phyloP scores from a whole-genome alignment of 2,888 invertebrate genomes.

The Drosophila crucigera region DNA sequence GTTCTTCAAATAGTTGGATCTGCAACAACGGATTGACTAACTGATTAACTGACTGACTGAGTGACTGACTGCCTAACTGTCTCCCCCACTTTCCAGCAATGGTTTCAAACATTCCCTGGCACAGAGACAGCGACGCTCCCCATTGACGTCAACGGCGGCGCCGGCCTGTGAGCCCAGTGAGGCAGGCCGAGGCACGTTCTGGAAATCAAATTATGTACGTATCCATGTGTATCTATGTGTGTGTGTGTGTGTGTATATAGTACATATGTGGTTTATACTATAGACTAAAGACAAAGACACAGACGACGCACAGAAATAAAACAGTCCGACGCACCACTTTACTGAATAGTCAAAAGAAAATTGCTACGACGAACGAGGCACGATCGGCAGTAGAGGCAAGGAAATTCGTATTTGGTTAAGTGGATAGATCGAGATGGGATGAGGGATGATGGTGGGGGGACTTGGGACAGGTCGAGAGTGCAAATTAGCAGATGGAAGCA shows the following conservation, averaged over 20 bases:
- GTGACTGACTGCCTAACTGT: conserved; percentile 3
- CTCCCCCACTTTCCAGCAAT: conserved; percentile 43
- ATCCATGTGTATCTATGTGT: background rate
- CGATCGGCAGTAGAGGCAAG: conserved; percentile 3
- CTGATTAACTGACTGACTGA: background rate
- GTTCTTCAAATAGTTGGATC: conserved; percentile 46
- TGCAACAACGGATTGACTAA: conserved; percentile 2
- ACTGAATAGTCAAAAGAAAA: conserved; percentile 47
- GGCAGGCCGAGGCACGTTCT: conserved; percentile 78
- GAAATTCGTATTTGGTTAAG: conserved; percentile 40
- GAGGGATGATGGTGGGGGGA: background rate
- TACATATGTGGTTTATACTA: conserved; percentile 28
- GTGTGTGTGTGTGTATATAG: conserved; percentile 2
- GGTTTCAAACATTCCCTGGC: conserved; percentile 34
- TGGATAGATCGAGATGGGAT: background rate
- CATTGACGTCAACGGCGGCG: conserved; percentile 74
- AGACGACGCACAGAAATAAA: conserved; percentile 44
- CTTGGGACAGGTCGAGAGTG: conserved; percentile 70
- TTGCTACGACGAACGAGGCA: conserved; percentile 14
- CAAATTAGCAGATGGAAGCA: conserved; percentile 64
- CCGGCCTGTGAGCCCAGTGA: conserved; percentile 54
- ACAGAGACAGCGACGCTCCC: conserved; percentile 32
- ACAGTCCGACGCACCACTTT: conserved; percentile 41
- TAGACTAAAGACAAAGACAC: conserved; percentile 50
- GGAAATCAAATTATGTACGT: conserved; percentile 71